phyloP scores from a whole-genome alignment of 2,113 vertebrate species.

The Saguinus imperator region DNA sequence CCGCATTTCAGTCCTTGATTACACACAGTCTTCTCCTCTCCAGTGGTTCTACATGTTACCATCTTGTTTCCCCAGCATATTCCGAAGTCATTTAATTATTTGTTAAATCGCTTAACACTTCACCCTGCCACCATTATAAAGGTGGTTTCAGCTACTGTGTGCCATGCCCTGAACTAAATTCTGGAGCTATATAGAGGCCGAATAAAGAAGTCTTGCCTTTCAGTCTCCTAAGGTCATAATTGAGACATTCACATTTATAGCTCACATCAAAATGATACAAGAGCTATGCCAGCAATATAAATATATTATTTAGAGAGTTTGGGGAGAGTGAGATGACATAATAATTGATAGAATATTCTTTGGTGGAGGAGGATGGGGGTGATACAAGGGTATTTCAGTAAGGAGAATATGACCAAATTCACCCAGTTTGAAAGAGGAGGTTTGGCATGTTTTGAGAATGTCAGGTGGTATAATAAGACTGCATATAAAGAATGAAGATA shows the following conservation, averaged over 20 bases:
- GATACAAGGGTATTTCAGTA: not conserved
- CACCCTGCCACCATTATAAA: not conserved
- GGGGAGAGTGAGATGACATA: not conserved
- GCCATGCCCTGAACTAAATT: not conserved
- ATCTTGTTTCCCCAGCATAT: slow-evolving; percentile 10
- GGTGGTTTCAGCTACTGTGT: not conserved
- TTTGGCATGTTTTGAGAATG: not conserved
- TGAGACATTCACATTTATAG: not conserved
- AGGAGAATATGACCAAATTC: not conserved
- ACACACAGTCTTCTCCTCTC: not conserved
- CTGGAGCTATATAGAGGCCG: not conserved
- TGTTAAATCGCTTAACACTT: not conserved
- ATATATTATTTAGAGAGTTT: too few species aligned
- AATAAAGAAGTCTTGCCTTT: not conserved
- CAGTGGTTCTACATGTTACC: not conserved
- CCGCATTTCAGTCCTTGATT: not conserved
- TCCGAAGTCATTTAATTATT: slow-evolving; percentile 7
- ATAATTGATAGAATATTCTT: not conserved
- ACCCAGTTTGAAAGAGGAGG: not conserved
- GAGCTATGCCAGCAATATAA: not conserved
- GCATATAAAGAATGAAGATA: not conserved
- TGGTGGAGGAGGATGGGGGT: not conserved
- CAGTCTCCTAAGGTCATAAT: not conserved
- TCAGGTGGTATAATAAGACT: not conserved
- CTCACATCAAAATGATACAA: not conserved